Conservation (phyloP, 2,113 vertebrate genomes). For the Pagrus major region DNA sequence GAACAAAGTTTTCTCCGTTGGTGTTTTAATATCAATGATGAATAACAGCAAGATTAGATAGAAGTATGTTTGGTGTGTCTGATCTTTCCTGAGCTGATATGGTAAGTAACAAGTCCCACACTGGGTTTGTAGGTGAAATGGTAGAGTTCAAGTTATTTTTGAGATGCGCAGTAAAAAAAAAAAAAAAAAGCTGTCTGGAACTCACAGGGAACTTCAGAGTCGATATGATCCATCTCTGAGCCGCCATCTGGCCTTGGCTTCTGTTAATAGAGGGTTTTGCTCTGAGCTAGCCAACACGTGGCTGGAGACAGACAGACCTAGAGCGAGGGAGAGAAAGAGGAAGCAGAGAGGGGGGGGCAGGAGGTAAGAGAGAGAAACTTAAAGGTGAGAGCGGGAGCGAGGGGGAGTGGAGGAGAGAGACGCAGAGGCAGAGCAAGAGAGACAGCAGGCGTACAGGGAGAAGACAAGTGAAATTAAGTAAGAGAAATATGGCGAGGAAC, state of each 20-base stretch:
- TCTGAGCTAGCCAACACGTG: slow-evolving; percentile 59
- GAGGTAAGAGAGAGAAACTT: slow-evolving; percentile 25
- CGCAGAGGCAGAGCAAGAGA: slow-evolving; percentile 18
- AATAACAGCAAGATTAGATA: not conserved
- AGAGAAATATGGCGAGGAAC: slow-evolving; percentile 27
- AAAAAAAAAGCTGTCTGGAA: slow-evolving; percentile 23
- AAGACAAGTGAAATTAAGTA: slow-evolving; percentile 50
- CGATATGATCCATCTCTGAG: slow-evolving; percentile 66
- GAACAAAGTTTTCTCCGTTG: slow-evolving; percentile 12
- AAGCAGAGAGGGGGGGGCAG: slow-evolving; percentile 7
- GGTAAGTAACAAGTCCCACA: slow-evolving; percentile 29
- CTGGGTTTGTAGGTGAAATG: slow-evolving; percentile 53
- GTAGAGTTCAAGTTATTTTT: slow-evolving; percentile 58
- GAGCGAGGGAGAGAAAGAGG: not conserved
- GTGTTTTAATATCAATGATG: not conserved
- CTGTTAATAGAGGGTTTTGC: slow-evolving; percentile 65
- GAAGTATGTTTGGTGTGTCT: slow-evolving; percentile 5
- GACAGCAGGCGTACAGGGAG: not conserved
- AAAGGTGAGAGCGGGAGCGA: slow-evolving; percentile 39
- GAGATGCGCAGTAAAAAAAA: not conserved
- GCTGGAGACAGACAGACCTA: slow-evolving; percentile 26
- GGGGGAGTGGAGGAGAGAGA: slow-evolving; percentile 10
- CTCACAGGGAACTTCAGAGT: slow-evolving; percentile 54
- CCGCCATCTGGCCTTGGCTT: slow-evolving; percentile 70
- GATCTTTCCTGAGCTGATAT: not conserved